phyloP scores from a whole-genome alignment of 2,113 vertebrate species.

The Emydocephalus ijimae region DNA sequence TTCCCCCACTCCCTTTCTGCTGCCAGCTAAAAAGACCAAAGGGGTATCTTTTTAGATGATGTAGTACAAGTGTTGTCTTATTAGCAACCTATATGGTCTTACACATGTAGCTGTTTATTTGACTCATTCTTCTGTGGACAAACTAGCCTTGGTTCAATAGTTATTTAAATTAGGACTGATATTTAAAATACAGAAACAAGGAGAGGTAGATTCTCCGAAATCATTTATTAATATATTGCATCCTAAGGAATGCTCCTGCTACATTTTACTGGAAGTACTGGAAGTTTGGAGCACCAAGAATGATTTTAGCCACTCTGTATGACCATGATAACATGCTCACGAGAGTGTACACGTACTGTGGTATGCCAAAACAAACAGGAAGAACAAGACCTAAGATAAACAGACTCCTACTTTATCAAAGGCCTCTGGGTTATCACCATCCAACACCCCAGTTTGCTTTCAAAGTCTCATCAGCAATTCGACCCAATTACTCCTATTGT shows the following conservation, averaged over 20 bases:
- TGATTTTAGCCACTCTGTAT: neutral
- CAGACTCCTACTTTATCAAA: neutral
- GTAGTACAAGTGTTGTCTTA: neutral
- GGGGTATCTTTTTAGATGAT: no score
- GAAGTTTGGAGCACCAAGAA: neutral
- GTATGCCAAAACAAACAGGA: neutral
- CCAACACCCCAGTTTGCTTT: fast-evolving
- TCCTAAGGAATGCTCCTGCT: neutral
- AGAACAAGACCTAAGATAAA: neutral
- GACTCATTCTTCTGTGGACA: neutral
- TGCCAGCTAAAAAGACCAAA: no score
- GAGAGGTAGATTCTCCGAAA: no score
- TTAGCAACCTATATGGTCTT: no score
- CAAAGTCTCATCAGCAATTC: neutral
- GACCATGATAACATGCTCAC: neutral
- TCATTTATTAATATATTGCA: neutral
- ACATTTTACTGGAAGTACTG: neutral
- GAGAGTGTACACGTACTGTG: neutral
- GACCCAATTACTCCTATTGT: neutral
- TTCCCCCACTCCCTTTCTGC: no score
- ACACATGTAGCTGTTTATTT: neutral
- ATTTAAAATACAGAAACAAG: neutral
- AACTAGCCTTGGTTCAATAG: neutral
- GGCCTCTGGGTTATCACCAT: neutral
- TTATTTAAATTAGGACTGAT: neutral